These are phyloP conservation scores for Fragum fragum DNA, from an alignment of 2,888 invertebrate species.

Conservation along the genomic window DNA sequence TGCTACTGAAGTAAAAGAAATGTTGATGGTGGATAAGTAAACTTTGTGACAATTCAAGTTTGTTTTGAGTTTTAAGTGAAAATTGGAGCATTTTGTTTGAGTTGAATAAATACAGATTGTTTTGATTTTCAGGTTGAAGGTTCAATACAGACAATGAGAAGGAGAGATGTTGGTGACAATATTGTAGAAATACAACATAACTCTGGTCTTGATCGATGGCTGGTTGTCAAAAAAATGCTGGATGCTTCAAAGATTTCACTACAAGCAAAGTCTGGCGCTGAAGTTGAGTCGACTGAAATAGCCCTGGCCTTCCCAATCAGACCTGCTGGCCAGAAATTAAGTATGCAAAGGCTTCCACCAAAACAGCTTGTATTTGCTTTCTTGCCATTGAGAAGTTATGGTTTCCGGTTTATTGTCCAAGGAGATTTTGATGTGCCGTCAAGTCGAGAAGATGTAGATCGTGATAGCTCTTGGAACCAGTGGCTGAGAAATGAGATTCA, in stretches of 20 bases:
- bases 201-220: slow-evolving; percentile 78
- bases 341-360: slow-evolving; percentile 74
- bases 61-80: no score
- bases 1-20: no score
- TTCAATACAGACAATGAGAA: slow-evolving; percentile 72
- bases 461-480: slow-evolving; percentile 86
- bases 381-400: slow-evolving; percentile 86
- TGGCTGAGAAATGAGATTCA: slow-evolving; percentile 85
- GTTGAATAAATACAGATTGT: no score
- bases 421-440: slow-evolving; percentile 87
- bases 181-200: slow-evolving; percentile 82
- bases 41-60: no score
- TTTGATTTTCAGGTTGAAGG: slow-evolving; percentile 76
- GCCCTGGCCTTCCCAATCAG: slow-evolving; percentile 84
- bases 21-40: no score
- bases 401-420: slow-evolving; percentile 86
- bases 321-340: slow-evolving; percentile 41
- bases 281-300: slow-evolving; percentile 85
- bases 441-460: slow-evolving; percentile 86
- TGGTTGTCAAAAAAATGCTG: slow-evolving; percentile 82
- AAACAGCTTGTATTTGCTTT: slow-evolving; percentile 86
- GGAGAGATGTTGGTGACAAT: slow-evolving; percentile 79
- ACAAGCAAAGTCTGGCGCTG: slow-evolving; percentile 84
- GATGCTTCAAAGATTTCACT: slow-evolving; percentile 82
- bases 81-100: no score